phyloP scores from a whole-genome alignment of 2,113 vertebrate genomes.

The Benitochromis conjunctus region DNA sequence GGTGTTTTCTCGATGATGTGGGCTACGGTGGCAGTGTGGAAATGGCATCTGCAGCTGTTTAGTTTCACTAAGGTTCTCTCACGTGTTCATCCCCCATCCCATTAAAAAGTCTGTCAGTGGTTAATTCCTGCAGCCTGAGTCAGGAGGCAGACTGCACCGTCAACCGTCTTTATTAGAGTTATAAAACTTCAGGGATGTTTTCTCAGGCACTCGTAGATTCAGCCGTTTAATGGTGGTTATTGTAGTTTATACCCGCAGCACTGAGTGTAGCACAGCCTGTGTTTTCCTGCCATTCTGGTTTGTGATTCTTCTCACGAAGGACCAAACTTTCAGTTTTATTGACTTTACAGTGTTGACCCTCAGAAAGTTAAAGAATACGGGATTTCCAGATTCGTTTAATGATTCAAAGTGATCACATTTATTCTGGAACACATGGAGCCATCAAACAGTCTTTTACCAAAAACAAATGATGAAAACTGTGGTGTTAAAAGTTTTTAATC shows the following conservation, averaged over 20 bases:
- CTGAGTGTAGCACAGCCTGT: too few species aligned
- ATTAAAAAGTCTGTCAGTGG: background rate
- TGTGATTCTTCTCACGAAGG: background rate
- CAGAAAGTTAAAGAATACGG: too few species aligned
- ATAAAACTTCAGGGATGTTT: background rate
- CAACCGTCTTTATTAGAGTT: background rate
- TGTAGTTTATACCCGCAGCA: background rate
- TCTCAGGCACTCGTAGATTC: background rate
- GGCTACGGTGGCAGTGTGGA: background rate
- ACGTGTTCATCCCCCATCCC: background rate
- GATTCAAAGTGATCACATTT: too few species aligned
- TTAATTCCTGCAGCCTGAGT: background rate
- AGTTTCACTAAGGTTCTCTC: too few species aligned
- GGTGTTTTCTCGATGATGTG: background rate
- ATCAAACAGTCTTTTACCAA: too few species aligned
- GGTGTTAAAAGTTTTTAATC: too few species aligned
- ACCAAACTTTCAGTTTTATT: background rate
- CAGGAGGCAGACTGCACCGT: background rate
- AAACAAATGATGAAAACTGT: too few species aligned
- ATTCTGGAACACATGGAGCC: too few species aligned
- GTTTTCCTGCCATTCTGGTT: background rate
- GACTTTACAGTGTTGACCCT: background rate
- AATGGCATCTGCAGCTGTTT: background rate
- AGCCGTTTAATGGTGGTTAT: background rate
- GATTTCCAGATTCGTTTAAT: too few species aligned